Percentiles rank a stretch among this genome's conserved stretches.
Evolutionary conservation across 2,113 vertebrate genomes (phyloP).

Genomic region (Felis catus): DNA sequence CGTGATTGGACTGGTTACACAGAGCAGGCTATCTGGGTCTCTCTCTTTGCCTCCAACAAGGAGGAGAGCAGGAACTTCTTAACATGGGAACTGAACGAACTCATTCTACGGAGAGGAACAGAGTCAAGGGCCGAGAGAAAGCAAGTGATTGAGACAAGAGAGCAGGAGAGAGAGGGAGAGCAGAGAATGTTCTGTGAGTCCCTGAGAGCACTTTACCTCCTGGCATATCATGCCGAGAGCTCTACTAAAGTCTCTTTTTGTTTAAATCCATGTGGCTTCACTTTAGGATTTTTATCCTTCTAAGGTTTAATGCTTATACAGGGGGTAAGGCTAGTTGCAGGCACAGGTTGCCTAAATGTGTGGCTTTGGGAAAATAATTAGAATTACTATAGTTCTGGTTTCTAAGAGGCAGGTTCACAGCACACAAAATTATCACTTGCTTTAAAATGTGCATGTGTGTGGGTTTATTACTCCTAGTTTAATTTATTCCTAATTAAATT

Average conservation of each 20-base stretch:
- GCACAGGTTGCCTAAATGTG: not conserved
- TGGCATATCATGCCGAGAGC: not conserved
- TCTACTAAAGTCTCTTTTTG: not conserved
- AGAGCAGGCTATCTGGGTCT: not conserved
- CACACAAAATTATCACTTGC: not conserved
- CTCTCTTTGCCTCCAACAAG: not conserved
- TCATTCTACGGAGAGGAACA: not conserved
- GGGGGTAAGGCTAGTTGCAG: not conserved
- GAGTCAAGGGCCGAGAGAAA: not conserved
- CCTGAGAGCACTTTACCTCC: not conserved
- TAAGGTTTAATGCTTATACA: not conserved
- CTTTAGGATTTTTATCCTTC: not conserved
- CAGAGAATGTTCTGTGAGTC: not conserved
- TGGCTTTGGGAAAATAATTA: not conserved
- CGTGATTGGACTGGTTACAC: not conserved
- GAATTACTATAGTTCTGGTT: not conserved
- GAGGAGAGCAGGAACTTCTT: not conserved
- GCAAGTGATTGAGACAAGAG: not conserved
- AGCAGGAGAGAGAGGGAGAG: not conserved
- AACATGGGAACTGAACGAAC: not conserved
- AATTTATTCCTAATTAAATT: constrained; percentile 61
- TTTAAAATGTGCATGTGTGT: constrained; percentile 22
- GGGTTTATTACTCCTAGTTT: constrained; percentile 49
- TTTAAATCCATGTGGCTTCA: not conserved
- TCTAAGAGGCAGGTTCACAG: not conserved